Evolutionary conservation across 2,888 invertebrate species (phyloP), one percentile per base, ranked within the genome.

Genomic region (Sarcophaga rosellei): DNA sequence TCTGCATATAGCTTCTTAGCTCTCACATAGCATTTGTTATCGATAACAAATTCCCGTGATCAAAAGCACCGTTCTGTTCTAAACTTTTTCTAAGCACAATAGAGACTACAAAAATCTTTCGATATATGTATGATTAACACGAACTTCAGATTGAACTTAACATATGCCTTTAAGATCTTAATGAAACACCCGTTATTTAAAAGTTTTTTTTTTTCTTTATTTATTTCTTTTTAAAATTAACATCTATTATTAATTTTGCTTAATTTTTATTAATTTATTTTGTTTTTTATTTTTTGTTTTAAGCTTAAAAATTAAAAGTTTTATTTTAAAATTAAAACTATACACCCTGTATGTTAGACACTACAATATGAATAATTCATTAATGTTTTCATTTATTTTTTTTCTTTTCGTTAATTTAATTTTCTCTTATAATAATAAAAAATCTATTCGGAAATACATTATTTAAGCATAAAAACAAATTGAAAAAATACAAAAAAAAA

Each of bases 331-430:
- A 78, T 68, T 76, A 15, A 75, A 61, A 63, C 69, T 80, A 83
- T 73, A 83, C 68, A 76, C 82, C 76, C 80, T 86, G 80, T 83
- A 79, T 75, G 21, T 65, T 68, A 70, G 59, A 82, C 45, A 82
- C 69, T 82, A 80, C 59, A 80, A 53, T 65, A 65, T 53, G 3
- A 47, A 53, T 65, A 74, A 59, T 61, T 35, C 20, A 63, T 72
- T 66, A 65, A 15, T 45, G 73, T 65, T 53, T 80, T 25, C 57
- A 63, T 57, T 20, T 2, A 8, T n/a, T 53, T 63, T 63, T 8
- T 62, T 35, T 20, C n/a, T n/a, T n/a, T n/a, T n/a, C 20, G 44
- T 35, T 63, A 47, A 62, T 62, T 76, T 75, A 23, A 75, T 44
- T 65, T 68, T 74, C 21, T 8, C 35, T 35, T 35, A 35, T 6